These are phyloP conservation scores for Protodeltote pygarga DNA, from an alignment of 2,888 invertebrate species.

Conservation along the genomic window DNA sequence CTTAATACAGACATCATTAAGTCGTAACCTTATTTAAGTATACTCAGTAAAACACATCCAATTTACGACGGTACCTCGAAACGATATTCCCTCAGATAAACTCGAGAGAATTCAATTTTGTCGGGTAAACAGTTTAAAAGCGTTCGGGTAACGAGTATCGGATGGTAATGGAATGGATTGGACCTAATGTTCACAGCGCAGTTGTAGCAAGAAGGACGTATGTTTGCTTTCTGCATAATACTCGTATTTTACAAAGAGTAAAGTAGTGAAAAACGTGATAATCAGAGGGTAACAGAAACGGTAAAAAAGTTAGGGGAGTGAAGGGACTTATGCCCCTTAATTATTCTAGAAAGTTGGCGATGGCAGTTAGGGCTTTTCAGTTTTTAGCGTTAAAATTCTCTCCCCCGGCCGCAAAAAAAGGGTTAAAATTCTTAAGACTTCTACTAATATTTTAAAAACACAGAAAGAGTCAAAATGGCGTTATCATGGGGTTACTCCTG, in stretches of 20 bases:
- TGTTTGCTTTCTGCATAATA: background rate
- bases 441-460: no score
- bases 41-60: conserved; percentile 40
- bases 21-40: conserved; percentile 46
- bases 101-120: conserved; percentile 59
- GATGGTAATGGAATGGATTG: conserved; percentile 72
- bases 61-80: conserved; percentile 44
- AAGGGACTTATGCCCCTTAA: no score
- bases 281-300: no score
- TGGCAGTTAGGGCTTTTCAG: no score
- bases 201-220: conserved; percentile 17
- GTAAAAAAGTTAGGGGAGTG: no score
- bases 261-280: background rate
- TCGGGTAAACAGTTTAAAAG: conserved; percentile 64
- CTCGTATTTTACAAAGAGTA: background rate
- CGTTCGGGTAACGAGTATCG: conserved; percentile 65
- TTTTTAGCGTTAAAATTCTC: no score
- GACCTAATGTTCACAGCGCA: conserved; percentile 60
- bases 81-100: conserved; percentile 48
- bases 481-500: no score
- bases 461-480: no score
- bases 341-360: no score
- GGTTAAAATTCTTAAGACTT: no score
- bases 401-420: no score
- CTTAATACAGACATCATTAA: conserved; percentile 45